Base-by-base conservation (phyloP, 2,113 vertebrate species). In the Hepsetus odoe region DNA sequence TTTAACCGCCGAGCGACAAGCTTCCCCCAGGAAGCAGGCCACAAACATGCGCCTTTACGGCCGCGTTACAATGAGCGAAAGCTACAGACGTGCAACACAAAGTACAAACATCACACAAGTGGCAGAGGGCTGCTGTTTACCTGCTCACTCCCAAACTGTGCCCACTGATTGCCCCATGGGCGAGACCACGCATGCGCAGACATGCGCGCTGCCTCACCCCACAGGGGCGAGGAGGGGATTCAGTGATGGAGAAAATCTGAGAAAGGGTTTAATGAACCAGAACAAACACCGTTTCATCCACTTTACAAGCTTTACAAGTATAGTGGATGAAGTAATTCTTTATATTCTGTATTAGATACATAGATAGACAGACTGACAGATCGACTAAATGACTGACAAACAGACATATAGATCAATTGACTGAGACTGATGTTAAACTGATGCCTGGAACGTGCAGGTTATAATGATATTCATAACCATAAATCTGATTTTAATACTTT, bases 131-230 rank as follows among this genome's bases (percentile, higher is more conserved):
- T 14, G 16, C 11, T 20, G 24, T 20, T 40, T 44, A 76, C 49
- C 62, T 76, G n/a, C 24, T 18, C 58, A 10, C 26, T 61, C 58
- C 24, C 14, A 64, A 40, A 56, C 62, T 28, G 64, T 24, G 10
- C 33, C 62, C 62, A 56, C 16, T 38, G 62, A 10, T 35, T 64
- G n/a, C 49, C 49, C 2, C 16, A 22, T 51, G 3, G 62, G 49
- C 33, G 14, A 56, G 6, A 40, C 49, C 40, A 46, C 72, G 74
- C 74, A 30, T 65, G 73, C 73, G 49, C 64, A 51, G 49, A 32
- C 59, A 62, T 62, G 59, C 59, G 56, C 56, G 14, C 1, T 62
- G 30, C 16, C 22, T 3, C 24, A 0, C 53, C 2, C 1, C 32
- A 33, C 59, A 32, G 12, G 18, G 26, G 13, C 28, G 28, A 26